phyloP scores from a whole-genome alignment of 1,140 invertebrate species.

The Venustaconcha ellipsiformis region DNA sequence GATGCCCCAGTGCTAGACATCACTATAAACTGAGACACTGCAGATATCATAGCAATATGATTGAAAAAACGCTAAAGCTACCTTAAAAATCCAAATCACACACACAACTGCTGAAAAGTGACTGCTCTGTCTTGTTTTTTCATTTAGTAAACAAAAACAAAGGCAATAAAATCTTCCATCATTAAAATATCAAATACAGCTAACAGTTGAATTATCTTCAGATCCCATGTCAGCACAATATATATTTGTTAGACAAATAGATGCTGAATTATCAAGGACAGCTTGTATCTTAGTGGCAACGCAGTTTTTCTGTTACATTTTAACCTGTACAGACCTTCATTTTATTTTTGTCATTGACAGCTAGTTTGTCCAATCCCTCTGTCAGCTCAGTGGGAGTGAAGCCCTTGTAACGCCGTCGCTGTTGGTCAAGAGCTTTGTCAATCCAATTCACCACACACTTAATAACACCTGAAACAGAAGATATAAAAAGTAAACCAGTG shows the following conservation, averaged over 20 bases:
- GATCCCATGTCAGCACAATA: not conserved
- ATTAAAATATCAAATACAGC: no score
- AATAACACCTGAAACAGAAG: slow-evolving; percentile 46
- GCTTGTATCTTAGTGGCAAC: not conserved
- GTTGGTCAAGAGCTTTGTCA: slow-evolving; percentile 44
- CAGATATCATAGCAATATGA: no score
- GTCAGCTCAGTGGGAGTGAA: slow-evolving; percentile 57
- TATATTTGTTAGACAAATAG: not conserved
- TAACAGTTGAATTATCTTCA: no score
- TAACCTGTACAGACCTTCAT: slow-evolving; percentile 40
- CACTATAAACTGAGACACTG: no score
- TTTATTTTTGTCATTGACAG: slow-evolving; percentile 62
- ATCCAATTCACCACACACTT: slow-evolving; percentile 49
- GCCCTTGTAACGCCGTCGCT: slow-evolving; percentile 49
- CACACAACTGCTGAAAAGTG: no score
- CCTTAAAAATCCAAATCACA: no score
- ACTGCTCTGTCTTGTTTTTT: no score
- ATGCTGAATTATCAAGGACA: not conserved
- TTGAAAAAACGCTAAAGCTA: no score
- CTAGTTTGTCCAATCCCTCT: slow-evolving; percentile 58
- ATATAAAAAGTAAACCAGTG: not conserved
- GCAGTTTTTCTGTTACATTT: not conserved
- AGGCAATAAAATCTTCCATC: no score
- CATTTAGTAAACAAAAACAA: no score
- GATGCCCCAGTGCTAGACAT: no score